These are phyloP conservation scores for Tachysurus vachellii DNA, from an alignment of 2,113 vertebrate genomes.

Conservation along the genomic window DNA sequence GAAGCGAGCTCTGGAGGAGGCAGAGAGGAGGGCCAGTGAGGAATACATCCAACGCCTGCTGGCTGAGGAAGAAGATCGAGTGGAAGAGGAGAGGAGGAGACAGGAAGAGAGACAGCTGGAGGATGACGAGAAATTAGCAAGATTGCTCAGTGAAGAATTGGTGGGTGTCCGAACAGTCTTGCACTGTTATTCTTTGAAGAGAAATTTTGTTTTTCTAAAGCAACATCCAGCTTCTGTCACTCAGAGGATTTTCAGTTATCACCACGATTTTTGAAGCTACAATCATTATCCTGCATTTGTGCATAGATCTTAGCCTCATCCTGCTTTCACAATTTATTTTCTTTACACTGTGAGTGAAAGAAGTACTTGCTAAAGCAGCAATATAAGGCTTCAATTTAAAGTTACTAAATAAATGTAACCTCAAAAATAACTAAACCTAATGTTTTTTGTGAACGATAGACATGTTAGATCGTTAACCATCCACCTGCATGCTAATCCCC, in stretches of 20 bases:
- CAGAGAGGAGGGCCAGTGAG: slow-evolving; percentile 84
- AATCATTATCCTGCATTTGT: not conserved
- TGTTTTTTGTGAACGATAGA: not conserved
- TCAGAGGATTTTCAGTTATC: not conserved
- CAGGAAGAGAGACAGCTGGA: slow-evolving; percentile 76
- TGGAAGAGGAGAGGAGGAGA: slow-evolving; percentile 69
- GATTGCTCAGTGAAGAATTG: slow-evolving; percentile 78
- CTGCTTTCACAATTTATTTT: not conserved
- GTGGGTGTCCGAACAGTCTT: slow-evolving; percentile 63
- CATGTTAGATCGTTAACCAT: not conserved
- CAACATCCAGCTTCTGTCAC: not conserved
- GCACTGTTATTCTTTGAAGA: not conserved
- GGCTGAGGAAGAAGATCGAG: slow-evolving; percentile 77
- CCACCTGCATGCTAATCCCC: not conserved
- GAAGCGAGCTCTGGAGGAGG: slow-evolving; percentile 77
- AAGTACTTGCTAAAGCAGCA: not conserved
- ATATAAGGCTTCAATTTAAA: not conserved
- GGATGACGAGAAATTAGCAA: slow-evolving; percentile 83
- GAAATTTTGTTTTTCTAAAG: not conserved
- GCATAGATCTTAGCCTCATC: not conserved
- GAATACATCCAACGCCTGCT: slow-evolving; percentile 84
- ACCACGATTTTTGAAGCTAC: not conserved
- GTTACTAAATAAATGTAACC: not conserved
- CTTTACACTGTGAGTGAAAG: not conserved
- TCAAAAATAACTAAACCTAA: not conserved